Conservation (phyloP, 2,888 invertebrate genomes). For the Drosophila affinis region DNA sequence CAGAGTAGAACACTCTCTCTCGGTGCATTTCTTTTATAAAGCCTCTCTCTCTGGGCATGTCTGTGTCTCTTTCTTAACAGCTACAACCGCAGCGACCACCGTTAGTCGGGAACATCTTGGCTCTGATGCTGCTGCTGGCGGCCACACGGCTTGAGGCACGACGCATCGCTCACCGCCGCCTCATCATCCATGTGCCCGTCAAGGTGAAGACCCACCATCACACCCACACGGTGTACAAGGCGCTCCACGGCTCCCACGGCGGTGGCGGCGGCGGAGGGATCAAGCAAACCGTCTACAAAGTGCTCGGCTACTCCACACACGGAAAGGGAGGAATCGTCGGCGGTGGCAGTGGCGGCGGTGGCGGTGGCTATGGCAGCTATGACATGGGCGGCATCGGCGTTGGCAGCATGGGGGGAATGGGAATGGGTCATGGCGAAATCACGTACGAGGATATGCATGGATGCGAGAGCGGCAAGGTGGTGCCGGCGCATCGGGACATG, state of each 20-base stretch:
- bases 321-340: constrained; percentile 71
- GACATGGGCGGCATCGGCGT: constrained; percentile 69
- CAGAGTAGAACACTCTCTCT: neutral
- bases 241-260: constrained; percentile 87
- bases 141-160: constrained; percentile 73
- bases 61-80: constrained; percentile 22
- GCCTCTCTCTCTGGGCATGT: neutral
- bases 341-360: constrained; percentile 72
- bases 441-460: constrained; percentile 74
- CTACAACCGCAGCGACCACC: constrained; percentile 24
- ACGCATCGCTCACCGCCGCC: constrained; percentile 86
- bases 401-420: constrained; percentile 69
- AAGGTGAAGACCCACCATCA: constrained; percentile 90
- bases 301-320: constrained; percentile 62
- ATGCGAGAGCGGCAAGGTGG: constrained; percentile 67
- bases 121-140: constrained; percentile 48
- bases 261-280: constrained; percentile 84
- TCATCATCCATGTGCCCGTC: constrained; percentile 91
- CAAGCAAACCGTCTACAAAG: constrained; percentile 79
- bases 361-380: constrained; percentile 80
- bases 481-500: constrained; percentile 75
- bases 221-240: constrained; percentile 89
- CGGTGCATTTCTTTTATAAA: neutral
- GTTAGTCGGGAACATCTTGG: constrained; percentile 36
- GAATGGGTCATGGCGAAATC: constrained; percentile 65